phyloP scores from a whole-genome alignment of 1,140 invertebrate species.

The Fopius arisanus region DNA sequence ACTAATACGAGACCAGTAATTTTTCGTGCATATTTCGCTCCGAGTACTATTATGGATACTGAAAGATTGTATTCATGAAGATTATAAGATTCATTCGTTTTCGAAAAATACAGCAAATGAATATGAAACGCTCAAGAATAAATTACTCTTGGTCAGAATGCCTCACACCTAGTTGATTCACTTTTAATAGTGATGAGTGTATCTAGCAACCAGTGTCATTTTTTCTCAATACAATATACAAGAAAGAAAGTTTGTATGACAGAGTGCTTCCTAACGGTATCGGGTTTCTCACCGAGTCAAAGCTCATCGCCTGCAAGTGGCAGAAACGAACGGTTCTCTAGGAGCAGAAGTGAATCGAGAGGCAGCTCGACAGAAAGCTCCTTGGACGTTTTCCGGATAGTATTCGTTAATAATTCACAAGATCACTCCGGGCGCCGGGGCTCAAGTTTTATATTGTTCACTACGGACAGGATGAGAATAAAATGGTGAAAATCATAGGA shows the following conservation, averaged over 20 bases:
- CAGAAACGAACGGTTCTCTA: neutral
- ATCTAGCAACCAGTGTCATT: neutral
- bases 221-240: neutral
- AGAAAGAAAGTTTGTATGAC: neutral
- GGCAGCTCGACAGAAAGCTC: constrained; percentile 5
- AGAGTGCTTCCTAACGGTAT: constrained; percentile 11
- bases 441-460: constrained; percentile 11
- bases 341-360: neutral
- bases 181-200: too few relatives aligned
- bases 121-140: too few relatives aligned
- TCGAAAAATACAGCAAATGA: too few relatives aligned
- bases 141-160: too few relatives aligned
- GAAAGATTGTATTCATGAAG: too few relatives aligned
- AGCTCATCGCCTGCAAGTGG: neutral
- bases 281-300: neutral
- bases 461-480: neutral
- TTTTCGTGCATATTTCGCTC: too few relatives aligned
- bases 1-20: too few relatives aligned
- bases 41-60: too few relatives aligned
- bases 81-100: too few relatives aligned
- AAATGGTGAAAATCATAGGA: neutral
- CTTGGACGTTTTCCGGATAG: neutral
- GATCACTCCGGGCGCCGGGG: neutral
- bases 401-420: constrained; percentile 3
- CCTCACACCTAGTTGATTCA: too few relatives aligned